phyloP scores from a whole-genome alignment of 2,113 vertebrate genomes.

The Abramis brama region DNA sequence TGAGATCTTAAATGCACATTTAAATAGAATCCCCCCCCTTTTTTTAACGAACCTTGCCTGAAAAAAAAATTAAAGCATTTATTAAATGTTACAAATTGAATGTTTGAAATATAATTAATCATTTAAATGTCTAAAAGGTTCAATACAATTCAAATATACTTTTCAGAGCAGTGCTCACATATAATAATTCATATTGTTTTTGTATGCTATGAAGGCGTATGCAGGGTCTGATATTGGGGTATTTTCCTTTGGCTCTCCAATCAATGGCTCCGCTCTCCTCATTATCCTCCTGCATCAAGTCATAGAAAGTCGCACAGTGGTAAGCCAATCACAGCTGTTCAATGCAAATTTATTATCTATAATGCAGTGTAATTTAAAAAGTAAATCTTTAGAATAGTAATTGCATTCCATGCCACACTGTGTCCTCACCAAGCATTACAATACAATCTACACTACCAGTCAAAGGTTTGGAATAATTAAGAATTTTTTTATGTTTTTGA shows the following conservation, averaged over 20 bases:
- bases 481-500: background rate
- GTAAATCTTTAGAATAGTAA: background rate
- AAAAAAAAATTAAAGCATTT: too few species aligned
- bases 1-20: background rate
- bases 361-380: background rate
- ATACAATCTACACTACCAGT: background rate
- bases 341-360: background rate
- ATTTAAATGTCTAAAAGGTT: too few species aligned
- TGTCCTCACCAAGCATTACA: background rate
- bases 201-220: conserved; percentile 75
- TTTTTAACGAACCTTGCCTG: too few species aligned
- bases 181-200: background rate
- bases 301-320: conserved; percentile 90
- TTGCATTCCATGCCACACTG: background rate
- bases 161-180: background rate
- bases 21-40: too few species aligned
- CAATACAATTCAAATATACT: too few species aligned
- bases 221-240: conserved; percentile 81
- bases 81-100: too few species aligned
- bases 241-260: conserved; percentile 86
- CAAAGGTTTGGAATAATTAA: background rate
- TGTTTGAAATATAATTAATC: too few species aligned
- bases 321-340: conserved; percentile 70
- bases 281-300: conserved; percentile 89
- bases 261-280: conserved; percentile 88